phyloP scores from a whole-genome alignment of 2,888 invertebrate species.

The Timandra comae region DNA sequence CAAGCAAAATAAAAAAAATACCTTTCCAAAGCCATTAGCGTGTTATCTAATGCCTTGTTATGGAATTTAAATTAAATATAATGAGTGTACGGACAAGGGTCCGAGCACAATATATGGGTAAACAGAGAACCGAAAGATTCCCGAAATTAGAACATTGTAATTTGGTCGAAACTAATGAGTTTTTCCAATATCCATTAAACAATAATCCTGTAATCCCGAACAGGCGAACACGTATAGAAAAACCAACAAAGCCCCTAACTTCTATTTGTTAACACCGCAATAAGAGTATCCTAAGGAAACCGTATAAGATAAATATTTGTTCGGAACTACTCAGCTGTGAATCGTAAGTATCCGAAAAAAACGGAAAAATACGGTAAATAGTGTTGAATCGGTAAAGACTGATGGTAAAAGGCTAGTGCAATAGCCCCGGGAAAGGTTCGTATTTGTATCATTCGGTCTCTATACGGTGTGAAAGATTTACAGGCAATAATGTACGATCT shows the following conservation, averaged over 20 bases:
- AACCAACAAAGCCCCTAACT: constrained; percentile 26
- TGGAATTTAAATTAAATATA: no score
- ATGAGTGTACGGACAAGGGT: no score
- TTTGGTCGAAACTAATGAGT: no score
- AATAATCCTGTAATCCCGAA: constrained; percentile 21
- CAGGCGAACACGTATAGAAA: constrained; percentile 32
- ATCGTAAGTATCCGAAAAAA: constrained; percentile 42
- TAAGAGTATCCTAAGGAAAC: constrained; percentile 49
- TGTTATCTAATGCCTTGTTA: no score
- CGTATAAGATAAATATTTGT: constrained; percentile 61
- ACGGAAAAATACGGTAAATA: no score
- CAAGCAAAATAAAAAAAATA: no score
- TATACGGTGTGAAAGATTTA: constrained; percentile 61
- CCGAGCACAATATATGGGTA: no score
- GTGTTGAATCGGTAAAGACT: constrained; percentile 28
- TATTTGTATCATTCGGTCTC: constrained; percentile 4
- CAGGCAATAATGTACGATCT: constrained; percentile 69
- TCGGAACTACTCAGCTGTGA: constrained; percentile 34
- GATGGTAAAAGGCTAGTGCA: constrained; percentile 57
- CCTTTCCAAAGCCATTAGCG: no score
- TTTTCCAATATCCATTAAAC: constrained; percentile 8
- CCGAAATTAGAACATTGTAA: no score
- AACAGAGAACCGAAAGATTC: no score
- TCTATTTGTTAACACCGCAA: constrained; percentile 60
- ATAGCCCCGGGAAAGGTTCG: constrained; percentile 39